Evolutionary conservation across 2,797 vertebrate genomes (phyloP).

Genomic region (Oryzias dopingdopingensis): DNA sequence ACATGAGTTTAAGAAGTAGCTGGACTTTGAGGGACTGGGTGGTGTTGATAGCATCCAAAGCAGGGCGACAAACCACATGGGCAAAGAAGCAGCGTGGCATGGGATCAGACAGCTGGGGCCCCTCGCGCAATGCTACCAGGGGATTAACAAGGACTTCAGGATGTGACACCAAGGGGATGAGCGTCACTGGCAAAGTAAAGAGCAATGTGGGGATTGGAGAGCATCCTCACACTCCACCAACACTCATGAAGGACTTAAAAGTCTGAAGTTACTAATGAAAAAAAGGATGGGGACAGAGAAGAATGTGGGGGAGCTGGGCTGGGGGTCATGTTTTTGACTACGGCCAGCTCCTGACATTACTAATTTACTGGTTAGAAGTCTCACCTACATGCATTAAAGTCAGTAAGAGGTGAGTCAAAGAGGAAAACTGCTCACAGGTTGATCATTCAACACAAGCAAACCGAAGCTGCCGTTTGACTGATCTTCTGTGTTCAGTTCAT

Average conservation of each 20-base stretch:
- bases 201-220: conserved; percentile 68
- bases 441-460: conserved; percentile 35
- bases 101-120: conserved; percentile 69
- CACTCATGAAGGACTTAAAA: conserved; percentile 68
- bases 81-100: conserved; percentile 52
- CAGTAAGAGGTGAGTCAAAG: conserved; percentile 41
- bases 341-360: conserved; percentile 9
- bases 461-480: conserved; percentile 41
- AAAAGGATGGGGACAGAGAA: conserved; percentile 42
- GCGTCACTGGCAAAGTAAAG: conserved; percentile 70
- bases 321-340: conserved; percentile 38
- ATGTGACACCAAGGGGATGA: conserved; percentile 71
- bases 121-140: conserved; percentile 51
- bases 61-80: conserved; percentile 69
- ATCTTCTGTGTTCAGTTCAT: conserved; percentile 48
- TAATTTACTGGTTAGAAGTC: conserved; percentile 56
- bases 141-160: conserved; percentile 68
- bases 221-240: conserved; percentile 67
- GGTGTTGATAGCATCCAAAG: conserved; percentile 69
- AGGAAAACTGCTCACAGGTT: conserved; percentile 40
- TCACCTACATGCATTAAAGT: conserved; percentile 54
- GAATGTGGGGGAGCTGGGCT: background rate
- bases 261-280: conserved; percentile 69
- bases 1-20: conserved; percentile 47
- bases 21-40: conserved; percentile 46